phyloP scores from a whole-genome alignment of 2,888 invertebrate genomes.

The Papilio gigon region DNA sequence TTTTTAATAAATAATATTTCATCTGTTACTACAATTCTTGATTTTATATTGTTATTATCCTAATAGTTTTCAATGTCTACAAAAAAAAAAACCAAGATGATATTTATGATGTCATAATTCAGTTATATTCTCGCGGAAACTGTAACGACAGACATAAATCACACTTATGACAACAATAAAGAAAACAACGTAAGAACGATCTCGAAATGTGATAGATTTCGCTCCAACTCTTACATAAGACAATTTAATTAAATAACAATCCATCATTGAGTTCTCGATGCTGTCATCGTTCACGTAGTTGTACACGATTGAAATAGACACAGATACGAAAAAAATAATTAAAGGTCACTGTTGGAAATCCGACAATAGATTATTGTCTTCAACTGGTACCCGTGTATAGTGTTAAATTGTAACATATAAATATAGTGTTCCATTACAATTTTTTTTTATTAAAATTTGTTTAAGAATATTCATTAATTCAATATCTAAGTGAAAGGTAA shows the following conservation, averaged over 20 bases:
- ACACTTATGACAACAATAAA: background rate
- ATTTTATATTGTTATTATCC: too few species aligned
- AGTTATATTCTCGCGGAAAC: conserved; percentile 18
- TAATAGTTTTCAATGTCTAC: too few species aligned
- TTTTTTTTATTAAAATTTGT: background rate
- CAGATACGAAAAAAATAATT: background rate
- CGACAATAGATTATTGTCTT: background rate
- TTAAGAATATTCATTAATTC: conserved; percentile 18
- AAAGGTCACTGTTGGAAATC: background rate
- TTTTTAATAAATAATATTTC: background rate
- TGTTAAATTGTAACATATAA: too few species aligned
- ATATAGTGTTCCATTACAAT: background rate
- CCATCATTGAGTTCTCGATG: background rate
- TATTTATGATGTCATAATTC: background rate
- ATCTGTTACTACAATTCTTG: too few species aligned
- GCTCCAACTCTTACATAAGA: conserved; percentile 6
- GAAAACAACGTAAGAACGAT: conserved; percentile 15
- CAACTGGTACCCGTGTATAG: background rate
- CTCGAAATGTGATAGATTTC: conserved; percentile 20
- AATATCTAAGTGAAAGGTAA: conserved; percentile 36
- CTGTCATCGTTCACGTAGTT: too few species aligned
- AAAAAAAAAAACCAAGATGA: background rate
- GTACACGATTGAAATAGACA: too few species aligned
- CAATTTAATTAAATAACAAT: background rate
- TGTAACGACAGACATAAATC: conserved; percentile 19